A percentile compares a stretch with the other conserved stretches of the same genome.
Evolutionary conservation across 2,113 vertebrate genomes (phyloP).

Genomic region (Bos indicus): DNA sequence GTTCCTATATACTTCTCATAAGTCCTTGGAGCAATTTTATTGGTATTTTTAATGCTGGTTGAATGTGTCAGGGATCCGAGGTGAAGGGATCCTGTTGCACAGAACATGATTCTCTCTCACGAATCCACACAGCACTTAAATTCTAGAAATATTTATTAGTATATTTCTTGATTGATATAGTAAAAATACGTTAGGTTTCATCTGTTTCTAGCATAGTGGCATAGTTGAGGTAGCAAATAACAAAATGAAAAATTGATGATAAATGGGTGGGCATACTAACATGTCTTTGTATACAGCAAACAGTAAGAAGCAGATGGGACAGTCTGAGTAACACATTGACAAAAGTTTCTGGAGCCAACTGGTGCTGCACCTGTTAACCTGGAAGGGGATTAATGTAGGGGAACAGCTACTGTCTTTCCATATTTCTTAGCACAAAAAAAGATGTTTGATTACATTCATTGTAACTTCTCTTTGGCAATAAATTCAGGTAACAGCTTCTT

Average conservation of each 20-base stretch:
- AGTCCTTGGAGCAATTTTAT: neutral
- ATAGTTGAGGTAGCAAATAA: neutral
- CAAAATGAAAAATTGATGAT: neutral
- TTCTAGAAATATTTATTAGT: neutral
- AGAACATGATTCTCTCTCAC: neutral
- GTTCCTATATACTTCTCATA: neutral
- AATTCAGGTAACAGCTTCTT: neutral
- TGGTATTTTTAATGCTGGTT: neutral
- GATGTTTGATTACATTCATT: slow-evolving; percentile 29
- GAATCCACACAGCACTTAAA: neutral
- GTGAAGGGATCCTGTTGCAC: neutral
- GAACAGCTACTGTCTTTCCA: neutral
- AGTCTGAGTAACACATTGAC: neutral
- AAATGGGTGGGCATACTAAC: neutral
- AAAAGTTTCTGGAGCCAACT: slow-evolving; percentile 2
- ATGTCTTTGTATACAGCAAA: neutral
- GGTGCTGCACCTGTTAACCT: slow-evolving; percentile 25
- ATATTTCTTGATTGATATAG: neutral
- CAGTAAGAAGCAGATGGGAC: neutral
- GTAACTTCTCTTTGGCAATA: neutral
- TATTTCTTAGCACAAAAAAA: slow-evolving; percentile 21
- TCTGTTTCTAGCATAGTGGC: neutral
- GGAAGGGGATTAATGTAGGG: neutral
- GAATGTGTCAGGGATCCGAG: neutral
- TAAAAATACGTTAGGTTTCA: neutral